A percentile compares a stretch with the other conserved stretches of the same genome.
phyloP scores from a whole-genome alignment of 1,140 invertebrate species.

The Eulimnadia texana region DNA sequence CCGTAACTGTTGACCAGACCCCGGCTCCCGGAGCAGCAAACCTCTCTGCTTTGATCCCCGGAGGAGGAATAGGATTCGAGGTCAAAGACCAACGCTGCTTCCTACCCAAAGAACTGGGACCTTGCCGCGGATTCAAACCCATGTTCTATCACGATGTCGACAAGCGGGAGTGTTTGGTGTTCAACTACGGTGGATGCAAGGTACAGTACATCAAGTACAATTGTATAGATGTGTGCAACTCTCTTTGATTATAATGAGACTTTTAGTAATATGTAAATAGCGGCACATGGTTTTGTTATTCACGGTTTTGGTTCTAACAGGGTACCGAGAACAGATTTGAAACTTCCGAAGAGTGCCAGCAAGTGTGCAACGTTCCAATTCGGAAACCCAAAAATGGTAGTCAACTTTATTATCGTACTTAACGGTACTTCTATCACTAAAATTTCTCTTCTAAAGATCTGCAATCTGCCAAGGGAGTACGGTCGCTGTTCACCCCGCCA shows the following conservation, averaged over 20 bases:
- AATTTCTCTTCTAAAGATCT: neutral
- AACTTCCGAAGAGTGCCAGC: neutral
- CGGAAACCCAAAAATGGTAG: neutral
- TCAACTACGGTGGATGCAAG: slow-evolving; percentile 10
- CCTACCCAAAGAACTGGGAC: slow-evolving; percentile 37
- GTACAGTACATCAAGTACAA: too few relatives aligned
- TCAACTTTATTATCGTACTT: too few relatives aligned
- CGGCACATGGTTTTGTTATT: too few relatives aligned
- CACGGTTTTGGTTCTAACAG: too few relatives aligned
- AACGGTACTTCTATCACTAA: too few relatives aligned
- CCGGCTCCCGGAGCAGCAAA: neutral
- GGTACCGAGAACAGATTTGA: slow-evolving; percentile 7
- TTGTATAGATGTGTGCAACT: too few relatives aligned
- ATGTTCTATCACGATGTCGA: slow-evolving; percentile 25
- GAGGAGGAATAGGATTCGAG: neutral
- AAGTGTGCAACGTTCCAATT: neutral
- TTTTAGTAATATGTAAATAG: too few relatives aligned
- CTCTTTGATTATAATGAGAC: too few relatives aligned
- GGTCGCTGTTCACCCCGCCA: slow-evolving; percentile 27
- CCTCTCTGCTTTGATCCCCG: neutral
- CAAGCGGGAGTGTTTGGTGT: slow-evolving; percentile 2
- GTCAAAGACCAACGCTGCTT: neutral
- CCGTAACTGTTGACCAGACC: neutral
- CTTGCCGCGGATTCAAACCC: slow-evolving; percentile 46
- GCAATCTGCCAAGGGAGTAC: neutral